Percentiles rank a stretch among this genome's conserved stretches.
phyloP scores from a whole-genome alignment of 2,888 invertebrate genomes.

The Marronus borbonicus region DNA sequence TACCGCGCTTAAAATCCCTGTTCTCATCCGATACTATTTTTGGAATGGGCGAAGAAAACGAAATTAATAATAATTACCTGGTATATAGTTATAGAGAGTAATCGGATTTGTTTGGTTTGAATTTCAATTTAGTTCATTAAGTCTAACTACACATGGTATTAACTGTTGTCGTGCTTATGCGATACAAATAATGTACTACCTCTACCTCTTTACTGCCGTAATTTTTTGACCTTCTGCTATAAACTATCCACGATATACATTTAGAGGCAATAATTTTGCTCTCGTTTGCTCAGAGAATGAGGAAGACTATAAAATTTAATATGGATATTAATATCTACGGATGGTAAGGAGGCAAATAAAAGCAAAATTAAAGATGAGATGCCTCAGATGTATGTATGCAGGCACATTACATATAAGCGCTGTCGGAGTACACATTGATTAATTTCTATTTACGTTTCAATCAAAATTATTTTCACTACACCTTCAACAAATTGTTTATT shows the following conservation, averaged over 20 bases:
- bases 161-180: background rate
- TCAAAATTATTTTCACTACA: no score
- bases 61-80: background rate
- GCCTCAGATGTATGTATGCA: background rate
- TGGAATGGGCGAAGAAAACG: background rate
- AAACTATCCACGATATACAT: conserved; percentile 10
- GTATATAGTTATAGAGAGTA: background rate
- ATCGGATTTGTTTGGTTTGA: background rate
- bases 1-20: no score
- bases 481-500: no score
- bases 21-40: no score
- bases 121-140: conserved; percentile 5
- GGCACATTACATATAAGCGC: no score
- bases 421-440: no score
- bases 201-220: conserved; percentile 4
- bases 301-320: conserved; percentile 26
- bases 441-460: no score
- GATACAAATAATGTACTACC: conserved; percentile 6
- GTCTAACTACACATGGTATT: background rate
- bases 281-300: background rate
- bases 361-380: conserved; percentile 21
- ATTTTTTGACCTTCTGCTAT: background rate
- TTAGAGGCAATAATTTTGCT: conserved; percentile 2
- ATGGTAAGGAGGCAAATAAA: background rate
- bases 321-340: conserved; percentile 11